Percentiles rank a stretch among this genome's conserved stretches.
Evolutionary conservation across 2,888 invertebrate genomes (phyloP).

Genomic region (Coleophora deauratella): DNA sequence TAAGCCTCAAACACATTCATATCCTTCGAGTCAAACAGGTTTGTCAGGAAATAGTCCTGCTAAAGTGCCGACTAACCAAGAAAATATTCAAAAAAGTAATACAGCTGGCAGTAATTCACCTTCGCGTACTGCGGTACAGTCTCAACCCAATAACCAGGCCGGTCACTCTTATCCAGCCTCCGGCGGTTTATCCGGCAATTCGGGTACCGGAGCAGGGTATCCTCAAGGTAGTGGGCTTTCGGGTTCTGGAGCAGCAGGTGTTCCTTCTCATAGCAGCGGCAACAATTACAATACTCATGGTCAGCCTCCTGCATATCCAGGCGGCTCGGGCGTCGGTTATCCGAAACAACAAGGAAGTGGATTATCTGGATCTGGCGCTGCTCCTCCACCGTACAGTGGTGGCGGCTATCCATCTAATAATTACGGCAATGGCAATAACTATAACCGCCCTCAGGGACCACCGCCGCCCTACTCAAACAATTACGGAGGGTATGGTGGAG

Average conservation of each 20-base stretch:
- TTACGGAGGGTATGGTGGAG: constrained; percentile 33
- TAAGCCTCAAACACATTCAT: constrained; percentile 17
- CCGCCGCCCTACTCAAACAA: constrained; percentile 46
- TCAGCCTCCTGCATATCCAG: constrained; percentile 3
- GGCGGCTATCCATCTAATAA: not conserved
- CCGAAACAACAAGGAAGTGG: constrained; percentile 27
- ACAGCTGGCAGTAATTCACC: constrained; percentile 30
- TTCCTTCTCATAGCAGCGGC: constrained; percentile 36
- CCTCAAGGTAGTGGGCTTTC: constrained; percentile 20
- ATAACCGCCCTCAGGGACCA: constrained; percentile 46
- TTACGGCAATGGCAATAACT: constrained; percentile 31
- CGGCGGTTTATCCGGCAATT: constrained; percentile 47
- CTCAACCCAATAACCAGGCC: constrained; percentile 29
- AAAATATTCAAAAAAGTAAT: constrained; percentile 47
- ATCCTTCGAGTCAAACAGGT: constrained; percentile 23
- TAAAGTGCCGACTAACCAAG: constrained; percentile 43
- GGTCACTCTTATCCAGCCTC: constrained; percentile 51
- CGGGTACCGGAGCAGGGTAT: constrained; percentile 27
- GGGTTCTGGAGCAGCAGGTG: constrained; percentile 24
- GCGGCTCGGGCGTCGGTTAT: constrained; percentile 21
- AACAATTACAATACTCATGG: not conserved
- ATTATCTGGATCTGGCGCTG: constrained; percentile 15
- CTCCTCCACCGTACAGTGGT: constrained; percentile 12
- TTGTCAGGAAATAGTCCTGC: constrained; percentile 21
- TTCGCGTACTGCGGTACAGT: constrained; percentile 12